Percentiles rank a stretch among this genome's conserved stretches.
Conservation (phyloP, 2,113 vertebrate species). For the Alectura lathami region DNA sequence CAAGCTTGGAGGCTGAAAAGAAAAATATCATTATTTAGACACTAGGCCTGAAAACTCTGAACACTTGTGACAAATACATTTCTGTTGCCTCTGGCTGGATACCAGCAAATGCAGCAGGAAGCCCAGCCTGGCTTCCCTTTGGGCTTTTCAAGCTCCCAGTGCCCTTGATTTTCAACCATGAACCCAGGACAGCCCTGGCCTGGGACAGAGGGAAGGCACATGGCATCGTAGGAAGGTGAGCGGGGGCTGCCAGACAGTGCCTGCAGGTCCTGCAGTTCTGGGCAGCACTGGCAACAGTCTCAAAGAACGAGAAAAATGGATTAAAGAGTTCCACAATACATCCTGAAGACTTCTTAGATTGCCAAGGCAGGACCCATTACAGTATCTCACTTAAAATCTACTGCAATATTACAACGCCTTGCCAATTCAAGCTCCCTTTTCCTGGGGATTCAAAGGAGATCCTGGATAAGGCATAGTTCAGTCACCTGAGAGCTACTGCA, state of each 20-base stretch:
- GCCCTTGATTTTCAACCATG: background rate
- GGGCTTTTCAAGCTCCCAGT: background rate
- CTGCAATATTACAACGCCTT: background rate
- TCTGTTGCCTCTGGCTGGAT: background rate
- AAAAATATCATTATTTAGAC: background rate
- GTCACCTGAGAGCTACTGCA: background rate
- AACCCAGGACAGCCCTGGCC: background rate
- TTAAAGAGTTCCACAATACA: background rate
- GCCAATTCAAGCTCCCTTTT: background rate
- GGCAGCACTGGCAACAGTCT: background rate
- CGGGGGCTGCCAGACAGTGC: accelerated
- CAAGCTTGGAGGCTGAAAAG: background rate
- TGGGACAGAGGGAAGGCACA: background rate
- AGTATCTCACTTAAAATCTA: background rate
- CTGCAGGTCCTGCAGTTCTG: background rate
- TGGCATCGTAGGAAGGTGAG: background rate
- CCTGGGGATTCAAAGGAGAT: background rate
- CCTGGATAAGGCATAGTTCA: background rate
- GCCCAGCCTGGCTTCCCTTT: background rate
- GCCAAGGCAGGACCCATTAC: background rate
- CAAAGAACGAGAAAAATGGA: background rate
- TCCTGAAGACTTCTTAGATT: background rate
- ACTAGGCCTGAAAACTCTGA: background rate
- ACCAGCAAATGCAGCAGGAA: background rate
- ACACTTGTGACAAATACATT: background rate